Percentiles rank a stretch among this genome's conserved stretches.
Evolutionary conservation across 2,113 vertebrate species (phyloP).

Genomic region (Columba livia): DNA sequence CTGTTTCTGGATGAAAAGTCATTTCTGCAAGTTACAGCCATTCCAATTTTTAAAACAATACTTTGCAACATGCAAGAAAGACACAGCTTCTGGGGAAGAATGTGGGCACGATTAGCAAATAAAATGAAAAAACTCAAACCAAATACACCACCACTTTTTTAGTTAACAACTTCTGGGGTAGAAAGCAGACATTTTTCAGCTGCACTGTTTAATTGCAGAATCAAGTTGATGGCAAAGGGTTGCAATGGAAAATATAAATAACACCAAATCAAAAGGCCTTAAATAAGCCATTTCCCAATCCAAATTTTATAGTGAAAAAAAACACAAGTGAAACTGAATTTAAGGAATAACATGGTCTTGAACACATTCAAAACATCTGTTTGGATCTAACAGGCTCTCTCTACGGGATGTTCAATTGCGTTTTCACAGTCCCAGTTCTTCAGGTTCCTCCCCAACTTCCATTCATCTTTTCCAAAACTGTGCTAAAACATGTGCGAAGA

Average conservation of each 20-base stretch:
- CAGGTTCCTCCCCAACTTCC: not conserved
- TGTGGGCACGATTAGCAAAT: not conserved
- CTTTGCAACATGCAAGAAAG: not conserved
- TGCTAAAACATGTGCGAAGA: not conserved
- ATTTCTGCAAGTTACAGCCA: not conserved
- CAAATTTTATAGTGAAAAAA: not conserved
- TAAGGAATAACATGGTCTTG: not conserved
- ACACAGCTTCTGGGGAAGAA: not conserved
- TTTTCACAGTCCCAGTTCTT: not conserved
- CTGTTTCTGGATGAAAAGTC: not conserved
- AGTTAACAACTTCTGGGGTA: not conserved
- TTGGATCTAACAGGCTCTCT: not conserved
- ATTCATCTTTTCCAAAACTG: not conserved
- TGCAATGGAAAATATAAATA: constrained; percentile 22
- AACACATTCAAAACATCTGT: not conserved
- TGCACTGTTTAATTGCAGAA: not conserved
- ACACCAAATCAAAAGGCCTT: constrained; percentile 3
- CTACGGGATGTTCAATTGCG: rapidly evolving
- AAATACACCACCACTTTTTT: not conserved
- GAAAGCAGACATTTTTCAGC: not conserved
- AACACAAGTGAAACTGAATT: not conserved
- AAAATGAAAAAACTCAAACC: no score
- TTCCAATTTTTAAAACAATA: not conserved
- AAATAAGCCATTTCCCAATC: not conserved
- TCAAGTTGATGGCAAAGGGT: not conserved